Evolutionary conservation across 2,888 invertebrate species (phyloP), one percentile per base, ranked within the genome.

Genomic region (Eupsilia transversa): DNA sequence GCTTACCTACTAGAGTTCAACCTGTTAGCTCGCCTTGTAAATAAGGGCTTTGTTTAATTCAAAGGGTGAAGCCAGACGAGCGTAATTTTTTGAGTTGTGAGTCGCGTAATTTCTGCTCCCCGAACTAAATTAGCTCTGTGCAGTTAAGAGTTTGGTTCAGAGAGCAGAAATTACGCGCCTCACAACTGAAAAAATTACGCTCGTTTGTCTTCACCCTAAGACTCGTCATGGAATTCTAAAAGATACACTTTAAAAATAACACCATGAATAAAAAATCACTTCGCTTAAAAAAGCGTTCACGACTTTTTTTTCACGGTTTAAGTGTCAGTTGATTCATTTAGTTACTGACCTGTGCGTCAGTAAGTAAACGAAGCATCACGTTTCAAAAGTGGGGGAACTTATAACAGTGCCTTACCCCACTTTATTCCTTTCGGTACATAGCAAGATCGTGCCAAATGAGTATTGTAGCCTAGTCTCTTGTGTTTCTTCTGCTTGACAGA

Each of bases 311-410:
- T 43, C 17, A 43, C 5, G 43, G 17, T 14, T 43, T 43, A 43
- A 17, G 43, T 43, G 6, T 43, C 20, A 17, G 43, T 43, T 43
- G 43, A 5, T 20, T 6, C 17, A 6, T 43, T 43, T 43, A 43
- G 17, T 43, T 43, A 43, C 20, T 20, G 43, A 20, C 17, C 43
- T 43, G 17, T 20, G 43, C 9, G 30, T 1, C 0, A 66, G 70
- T 23, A 41, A 49, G 52, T 77, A 74, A 86, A 85, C 78, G 71
- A n/a, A 76, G 85, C 86, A 86, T 17, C 49, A 72, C 67, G 76
- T 72, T 70, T 87, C 87, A 88, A 91, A 91, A 91, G 91, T 89
- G 89, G 84, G 84, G 82, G 86, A 91, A 92, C 91, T 93, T 92
- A 91, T 90, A 92, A 89, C 88, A 86, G 89, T 87, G 87, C 88